Evolutionary conservation across 2,113 vertebrate genomes (phyloP).

Genomic region (Polyodon spathula): DNA sequence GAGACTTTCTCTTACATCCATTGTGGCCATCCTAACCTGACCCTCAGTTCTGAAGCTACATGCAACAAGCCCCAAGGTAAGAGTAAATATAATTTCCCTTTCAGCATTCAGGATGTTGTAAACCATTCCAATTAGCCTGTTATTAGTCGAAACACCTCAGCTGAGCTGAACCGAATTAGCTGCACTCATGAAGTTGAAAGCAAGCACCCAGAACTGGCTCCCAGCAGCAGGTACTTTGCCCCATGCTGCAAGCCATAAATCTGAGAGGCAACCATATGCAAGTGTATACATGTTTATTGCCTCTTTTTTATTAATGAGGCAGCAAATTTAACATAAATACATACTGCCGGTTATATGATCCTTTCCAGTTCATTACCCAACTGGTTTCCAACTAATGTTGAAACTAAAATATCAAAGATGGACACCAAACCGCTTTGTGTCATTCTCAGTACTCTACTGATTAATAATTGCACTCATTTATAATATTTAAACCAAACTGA

Average conservation of each 20-base stretch:
- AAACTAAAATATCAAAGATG: too few species aligned
- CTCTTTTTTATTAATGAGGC: background rate
- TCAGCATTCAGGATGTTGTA: background rate
- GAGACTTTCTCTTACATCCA: background rate
- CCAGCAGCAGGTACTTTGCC: background rate
- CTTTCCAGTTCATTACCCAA: too few species aligned
- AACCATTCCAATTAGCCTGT: background rate
- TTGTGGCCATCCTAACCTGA: background rate
- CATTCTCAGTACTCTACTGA: too few species aligned
- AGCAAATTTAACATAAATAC: background rate
- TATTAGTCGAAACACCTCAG: background rate
- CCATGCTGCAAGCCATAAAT: background rate
- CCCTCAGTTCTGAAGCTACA: background rate
- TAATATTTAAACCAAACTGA: too few species aligned
- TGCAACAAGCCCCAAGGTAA: too few species aligned
- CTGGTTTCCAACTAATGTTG: too few species aligned
- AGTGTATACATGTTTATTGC: background rate
- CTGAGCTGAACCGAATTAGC: background rate
- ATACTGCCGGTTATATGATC: background rate
- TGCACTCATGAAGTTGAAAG: background rate
- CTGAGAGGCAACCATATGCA: background rate
- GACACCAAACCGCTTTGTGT: too few species aligned
- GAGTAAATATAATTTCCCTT: background rate
- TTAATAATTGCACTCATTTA: too few species aligned
- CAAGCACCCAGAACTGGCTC: background rate